Evolutionary conservation across 2,113 vertebrate species (phyloP).

Genomic region (Pollimyrus isidori): DNA sequence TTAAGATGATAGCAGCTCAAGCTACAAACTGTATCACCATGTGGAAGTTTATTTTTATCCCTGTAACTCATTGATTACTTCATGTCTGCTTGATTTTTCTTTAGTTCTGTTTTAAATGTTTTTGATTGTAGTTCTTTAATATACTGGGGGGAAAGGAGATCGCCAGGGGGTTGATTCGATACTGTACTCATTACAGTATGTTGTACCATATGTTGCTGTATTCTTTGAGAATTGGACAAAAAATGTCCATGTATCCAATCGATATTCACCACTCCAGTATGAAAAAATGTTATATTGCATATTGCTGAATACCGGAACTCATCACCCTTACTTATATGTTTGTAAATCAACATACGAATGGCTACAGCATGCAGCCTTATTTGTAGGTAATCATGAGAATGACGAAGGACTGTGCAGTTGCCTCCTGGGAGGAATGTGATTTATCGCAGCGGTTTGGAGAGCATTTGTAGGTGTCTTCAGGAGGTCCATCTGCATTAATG

Average conservation of each 20-base stretch:
- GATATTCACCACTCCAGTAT: not conserved
- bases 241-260: not conserved
- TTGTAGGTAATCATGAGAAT: not conserved
- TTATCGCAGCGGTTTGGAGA: not conserved
- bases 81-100: not conserved
- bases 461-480: not conserved
- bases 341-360: not conserved
- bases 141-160: not conserved
- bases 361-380: not conserved
- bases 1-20: not conserved
- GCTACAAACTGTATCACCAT: not conserved
- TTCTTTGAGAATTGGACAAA: not conserved
- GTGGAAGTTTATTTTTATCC: not conserved
- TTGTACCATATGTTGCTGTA: not conserved
- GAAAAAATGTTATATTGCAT: not conserved
- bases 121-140: not conserved
- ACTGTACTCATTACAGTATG: not conserved
- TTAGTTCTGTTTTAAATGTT: not conserved
- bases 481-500: not conserved
- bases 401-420: not conserved
- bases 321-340: not conserved
- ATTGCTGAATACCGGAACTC: not conserved
- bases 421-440: not conserved
- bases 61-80: not conserved
- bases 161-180: not conserved